These are phyloP conservation scores for Drosophila anomalata DNA, from an alignment of 2,888 invertebrate genomes.

Conservation along the genomic window DNA sequence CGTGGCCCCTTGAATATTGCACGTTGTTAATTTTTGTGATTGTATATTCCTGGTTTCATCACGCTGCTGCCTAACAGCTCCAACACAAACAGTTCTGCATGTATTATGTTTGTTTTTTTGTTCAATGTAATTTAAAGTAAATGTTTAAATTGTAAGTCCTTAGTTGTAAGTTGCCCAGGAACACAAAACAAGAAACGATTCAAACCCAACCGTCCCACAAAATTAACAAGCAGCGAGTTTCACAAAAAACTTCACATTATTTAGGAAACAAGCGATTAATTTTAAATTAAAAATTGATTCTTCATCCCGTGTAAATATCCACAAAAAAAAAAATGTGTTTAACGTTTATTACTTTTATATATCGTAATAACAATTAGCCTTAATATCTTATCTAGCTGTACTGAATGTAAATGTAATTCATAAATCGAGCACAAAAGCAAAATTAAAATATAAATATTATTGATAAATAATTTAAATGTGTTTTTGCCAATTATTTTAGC, in stretches of 20 bases:
- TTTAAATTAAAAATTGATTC: slow-evolving; percentile 54
- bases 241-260: slow-evolving; percentile 27
- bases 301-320: slow-evolving; percentile 58
- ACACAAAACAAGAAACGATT: slow-evolving; percentile 40
- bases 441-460: slow-evolving; percentile 27
- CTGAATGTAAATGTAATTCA: slow-evolving; percentile 45
- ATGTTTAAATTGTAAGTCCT: slow-evolving; percentile 29
- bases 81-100: slow-evolving; percentile 25
- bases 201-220: slow-evolving; percentile 48
- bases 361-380: slow-evolving; percentile 72
- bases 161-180: slow-evolving; percentile 42
- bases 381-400: slow-evolving; percentile 52
- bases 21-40: slow-evolving; percentile 82
- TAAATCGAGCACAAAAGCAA: slow-evolving; percentile 46
- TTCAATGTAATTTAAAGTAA: slow-evolving; percentile 39
- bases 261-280: slow-evolving; percentile 41
- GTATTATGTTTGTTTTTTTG: slow-evolving; percentile 50
- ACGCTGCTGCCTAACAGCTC: slow-evolving; percentile 23
- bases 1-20: slow-evolving; percentile 74
- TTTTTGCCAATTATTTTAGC: slow-evolving; percentile 29
- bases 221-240: slow-evolving; percentile 25
- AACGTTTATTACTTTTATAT: slow-evolving; percentile 71
- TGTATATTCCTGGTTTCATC: slow-evolving; percentile 72
- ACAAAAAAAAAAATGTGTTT: slow-evolving; percentile 29
- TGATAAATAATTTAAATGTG: slow-evolving; percentile 28